A percentile compares a stretch with the other conserved stretches of the same genome.
Evolutionary conservation across 2,797 vertebrate species (phyloP).

Genomic region (Brotula barbata): DNA sequence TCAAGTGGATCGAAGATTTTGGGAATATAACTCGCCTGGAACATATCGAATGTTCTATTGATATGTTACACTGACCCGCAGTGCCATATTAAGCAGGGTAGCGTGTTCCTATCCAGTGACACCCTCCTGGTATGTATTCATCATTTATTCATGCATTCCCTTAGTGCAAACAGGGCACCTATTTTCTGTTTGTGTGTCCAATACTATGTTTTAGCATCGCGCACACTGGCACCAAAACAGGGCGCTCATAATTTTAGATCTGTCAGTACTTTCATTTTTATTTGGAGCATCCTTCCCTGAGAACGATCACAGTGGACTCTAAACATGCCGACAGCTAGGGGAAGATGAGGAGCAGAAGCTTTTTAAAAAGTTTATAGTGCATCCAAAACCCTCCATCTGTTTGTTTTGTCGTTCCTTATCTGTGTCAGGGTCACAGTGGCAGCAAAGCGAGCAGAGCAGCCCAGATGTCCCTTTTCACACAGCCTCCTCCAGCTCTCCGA

Average conservation of each 20-base stretch:
- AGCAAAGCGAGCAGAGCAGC: slow-evolving; percentile 5
- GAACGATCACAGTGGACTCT: not conserved
- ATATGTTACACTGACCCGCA: not conserved
- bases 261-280: slow-evolving; percentile 7
- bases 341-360: slow-evolving; percentile 12
- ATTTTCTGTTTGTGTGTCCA: not conserved
- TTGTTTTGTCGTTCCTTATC: slow-evolving; percentile 33
- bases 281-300: slow-evolving; percentile 28
- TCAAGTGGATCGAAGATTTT: not conserved
- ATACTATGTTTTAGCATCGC: too few relatives aligned
- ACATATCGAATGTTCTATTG: not conserved
- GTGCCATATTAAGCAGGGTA: not conserved
- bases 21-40: not conserved
- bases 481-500: slow-evolving; percentile 18
- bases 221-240: not conserved
- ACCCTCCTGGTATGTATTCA: not conserved
- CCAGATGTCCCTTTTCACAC: slow-evolving; percentile 38
- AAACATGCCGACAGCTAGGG: slow-evolving; percentile 16
- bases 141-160: not conserved
- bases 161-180: not conserved
- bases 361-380: slow-evolving; percentile 20
- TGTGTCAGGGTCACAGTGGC: slow-evolving; percentile 44
- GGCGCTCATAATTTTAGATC: slow-evolving; percentile 14
- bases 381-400: slow-evolving; percentile 25
- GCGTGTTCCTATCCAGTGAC: not conserved